Evolutionary conservation across 2,888 invertebrate genomes (phyloP).

Genomic region (Callinectes sapidus): DNA sequence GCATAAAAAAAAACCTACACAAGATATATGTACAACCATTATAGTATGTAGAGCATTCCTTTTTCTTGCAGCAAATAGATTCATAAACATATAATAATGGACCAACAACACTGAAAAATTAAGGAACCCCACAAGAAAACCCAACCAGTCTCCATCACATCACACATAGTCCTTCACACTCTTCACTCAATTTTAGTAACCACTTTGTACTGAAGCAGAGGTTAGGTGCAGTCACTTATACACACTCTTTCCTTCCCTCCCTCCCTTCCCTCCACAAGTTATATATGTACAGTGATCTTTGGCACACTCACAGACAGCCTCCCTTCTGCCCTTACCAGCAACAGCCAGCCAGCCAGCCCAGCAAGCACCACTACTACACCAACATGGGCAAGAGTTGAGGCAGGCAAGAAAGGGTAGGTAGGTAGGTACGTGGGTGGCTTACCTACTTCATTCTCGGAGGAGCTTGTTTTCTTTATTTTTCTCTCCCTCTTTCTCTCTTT

Average conservation of each 20-base stretch:
- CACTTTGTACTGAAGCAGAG: not conserved
- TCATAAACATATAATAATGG: too few relatives aligned
- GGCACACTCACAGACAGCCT: conserved; percentile 4
- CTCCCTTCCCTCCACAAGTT: not conserved
- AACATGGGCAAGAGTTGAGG: not conserved
- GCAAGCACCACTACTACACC: not conserved
- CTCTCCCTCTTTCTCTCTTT: conserved; percentile 44
- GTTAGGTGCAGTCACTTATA: conserved; percentile 7
- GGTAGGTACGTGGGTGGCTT: not conserved
- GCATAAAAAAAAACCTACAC: too few relatives aligned
- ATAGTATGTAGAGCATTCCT: too few relatives aligned
- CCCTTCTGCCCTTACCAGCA: not conserved
- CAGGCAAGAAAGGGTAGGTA: not conserved
- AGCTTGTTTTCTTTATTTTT: not conserved
- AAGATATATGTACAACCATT: too few relatives aligned
- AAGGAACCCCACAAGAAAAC: not conserved
- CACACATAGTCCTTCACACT: conserved; percentile 4
- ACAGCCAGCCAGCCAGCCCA: not conserved
- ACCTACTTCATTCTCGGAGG: conserved; percentile 26
- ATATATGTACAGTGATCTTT: not conserved
- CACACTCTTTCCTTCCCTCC: not conserved
- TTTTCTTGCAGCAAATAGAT: too few relatives aligned
- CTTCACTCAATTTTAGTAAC: conserved; percentile 16
- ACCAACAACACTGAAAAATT: not conserved
- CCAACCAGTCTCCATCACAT: not conserved